These are phyloP conservation scores for Onthophagus sagittarius DNA, from an alignment of 2,888 invertebrate genomes.

Conservation along the genomic window DNA sequence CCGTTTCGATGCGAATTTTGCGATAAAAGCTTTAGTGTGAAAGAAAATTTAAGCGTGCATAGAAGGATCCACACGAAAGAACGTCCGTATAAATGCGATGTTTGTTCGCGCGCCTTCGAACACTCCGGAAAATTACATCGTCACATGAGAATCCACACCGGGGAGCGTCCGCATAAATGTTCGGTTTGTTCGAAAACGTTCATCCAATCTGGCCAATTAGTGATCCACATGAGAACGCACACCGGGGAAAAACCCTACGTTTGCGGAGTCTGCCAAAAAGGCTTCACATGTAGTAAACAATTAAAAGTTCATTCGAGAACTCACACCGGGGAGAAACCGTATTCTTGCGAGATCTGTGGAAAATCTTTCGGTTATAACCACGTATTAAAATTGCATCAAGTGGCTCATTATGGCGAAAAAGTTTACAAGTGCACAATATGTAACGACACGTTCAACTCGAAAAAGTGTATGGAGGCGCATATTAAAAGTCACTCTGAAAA, in stretches of 20 bases:
- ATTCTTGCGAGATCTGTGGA: constrained; percentile 86
- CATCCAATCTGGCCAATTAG: constrained; percentile 86
- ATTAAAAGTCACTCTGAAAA: constrained; percentile 72
- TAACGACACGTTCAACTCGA: constrained; percentile 85
- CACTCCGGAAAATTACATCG: constrained; percentile 87
- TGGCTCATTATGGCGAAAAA: constrained; percentile 87
- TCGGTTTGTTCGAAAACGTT: constrained; percentile 85
- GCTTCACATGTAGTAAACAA: constrained; percentile 89
- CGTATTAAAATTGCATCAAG: constrained; percentile 78
- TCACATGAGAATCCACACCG: constrained; percentile 88
- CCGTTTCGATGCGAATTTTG: constrained; percentile 91
- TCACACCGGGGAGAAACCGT: constrained; percentile 87
- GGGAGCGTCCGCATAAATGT: constrained; percentile 86
- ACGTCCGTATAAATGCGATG: constrained; percentile 84
- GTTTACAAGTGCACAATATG: constrained; percentile 91
- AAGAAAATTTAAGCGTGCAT: constrained; percentile 88
- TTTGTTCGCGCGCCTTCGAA: constrained; percentile 85
- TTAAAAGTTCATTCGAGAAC: constrained; percentile 88
- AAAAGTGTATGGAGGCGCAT: constrained; percentile 87
- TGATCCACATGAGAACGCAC: constrained; percentile 87
- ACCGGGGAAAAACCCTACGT: constrained; percentile 83
- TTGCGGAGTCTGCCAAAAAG: constrained; percentile 77
- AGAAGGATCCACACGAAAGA: constrained; percentile 88
- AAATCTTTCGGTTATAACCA: constrained; percentile 90
- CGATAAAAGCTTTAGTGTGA: constrained; percentile 88